Base-by-base conservation (phyloP, 2,797 vertebrate species). In the Danio aesculapii region DNA sequence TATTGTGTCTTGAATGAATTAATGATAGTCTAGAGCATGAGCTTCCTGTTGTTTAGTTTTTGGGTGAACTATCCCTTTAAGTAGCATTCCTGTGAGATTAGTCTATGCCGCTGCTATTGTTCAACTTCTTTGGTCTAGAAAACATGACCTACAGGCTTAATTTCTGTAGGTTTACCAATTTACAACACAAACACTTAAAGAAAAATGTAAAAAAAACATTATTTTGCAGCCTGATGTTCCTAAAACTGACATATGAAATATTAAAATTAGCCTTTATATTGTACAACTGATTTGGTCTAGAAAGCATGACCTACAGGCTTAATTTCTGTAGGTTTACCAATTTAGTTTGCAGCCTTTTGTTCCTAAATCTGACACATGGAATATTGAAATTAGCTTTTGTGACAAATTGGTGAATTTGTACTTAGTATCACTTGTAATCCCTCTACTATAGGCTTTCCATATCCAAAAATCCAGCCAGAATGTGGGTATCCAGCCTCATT, bases 401-500 rank as follows among this genome's bases (percentile, higher is more conserved):
- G 76, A 46, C n/a, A 52, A 52, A 71, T 14, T 84, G 55, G 63
- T 30, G 19, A 78, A 13, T 61, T 58, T 78, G 46, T 17, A 21
- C 10, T 55, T 50, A 21, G 47, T 46, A 30, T 84, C n/a, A 49
- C 53, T 58, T 64, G 49, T 75, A 30, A 4, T 67, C 61, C 52
- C n/a, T 78, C 17, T 81, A 3, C 53, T 84, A 8, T 90, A 97
- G 96, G 88, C 87, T 86, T 84, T 52, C 64, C 0, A 61, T 80
- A 76, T 85, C 8, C 3, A 67, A 75, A 73, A 82, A 90, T 77
- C 83, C 88, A 62, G 73, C 92, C 93, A 94, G 93, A 92, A 98
- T 99, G 98, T 92, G 94, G 95, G 64, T 92, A 88, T 92, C 85
- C 0, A 86, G 79, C 16, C 19, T 94, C 49, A 75, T 95, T 1